Evolutionary conservation across 37 sponge, comb jelly and placozoan genomes (phyloP).

Genomic region (Spongilla lacustris): DNA sequence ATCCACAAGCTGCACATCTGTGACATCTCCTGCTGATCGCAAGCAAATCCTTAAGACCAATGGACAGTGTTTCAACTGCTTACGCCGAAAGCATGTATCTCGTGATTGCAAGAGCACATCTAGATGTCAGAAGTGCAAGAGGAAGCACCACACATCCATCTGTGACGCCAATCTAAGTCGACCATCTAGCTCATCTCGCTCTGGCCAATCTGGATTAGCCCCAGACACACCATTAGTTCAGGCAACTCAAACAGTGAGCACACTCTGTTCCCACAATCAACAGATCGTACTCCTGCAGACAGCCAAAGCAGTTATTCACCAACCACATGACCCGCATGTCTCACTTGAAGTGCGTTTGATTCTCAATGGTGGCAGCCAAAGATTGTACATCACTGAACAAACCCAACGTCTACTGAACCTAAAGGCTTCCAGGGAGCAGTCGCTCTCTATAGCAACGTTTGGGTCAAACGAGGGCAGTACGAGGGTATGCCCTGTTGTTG

Average conservation of each 20-base stretch:
- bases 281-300: conserved; percentile 7
- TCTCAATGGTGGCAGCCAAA: conserved; percentile 20
- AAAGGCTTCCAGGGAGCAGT: not conserved
- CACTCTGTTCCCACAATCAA: not conserved
- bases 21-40: conserved; percentile 5
- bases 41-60: conserved; percentile 13
- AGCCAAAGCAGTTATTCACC: conserved; percentile 11
- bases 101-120: not conserved
- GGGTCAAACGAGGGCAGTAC: conserved; percentile 10
- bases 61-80: conserved; percentile 12
- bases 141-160: conserved; percentile 8
- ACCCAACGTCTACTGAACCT: not conserved
- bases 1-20: not conserved
- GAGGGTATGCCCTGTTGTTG: not conserved
- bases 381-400: conserved; percentile 34
- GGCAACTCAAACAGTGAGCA: not conserved
- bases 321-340: not conserved
- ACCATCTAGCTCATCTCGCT: no score
- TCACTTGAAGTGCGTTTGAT: not conserved
- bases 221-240: conserved; percentile 1
- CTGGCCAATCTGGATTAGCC: no score
- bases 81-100: not conserved
- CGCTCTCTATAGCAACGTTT: conserved; percentile 18
- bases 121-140: conserved; percentile 7
- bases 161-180: not conserved